Conservation (phyloP, 2,797 vertebrate species). For the Chelmon rostratus region DNA sequence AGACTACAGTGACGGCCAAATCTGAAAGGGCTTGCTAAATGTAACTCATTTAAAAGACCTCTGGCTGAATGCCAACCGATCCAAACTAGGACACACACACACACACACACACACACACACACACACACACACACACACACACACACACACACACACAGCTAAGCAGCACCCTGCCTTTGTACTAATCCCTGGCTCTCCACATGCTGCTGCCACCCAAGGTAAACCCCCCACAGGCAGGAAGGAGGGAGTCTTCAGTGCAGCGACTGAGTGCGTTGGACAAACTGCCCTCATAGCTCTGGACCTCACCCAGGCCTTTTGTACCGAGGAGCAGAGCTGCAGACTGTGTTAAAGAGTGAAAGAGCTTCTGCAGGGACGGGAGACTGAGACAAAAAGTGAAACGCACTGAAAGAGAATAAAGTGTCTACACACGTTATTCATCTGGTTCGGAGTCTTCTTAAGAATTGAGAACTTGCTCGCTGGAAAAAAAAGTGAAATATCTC, state of each 20-base stretch:
- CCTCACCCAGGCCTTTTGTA: constrained; percentile 48
- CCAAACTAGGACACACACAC: constrained; percentile 24
- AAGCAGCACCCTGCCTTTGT: constrained; percentile 57
- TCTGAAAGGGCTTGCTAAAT: constrained; percentile 14
- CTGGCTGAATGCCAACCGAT: constrained; percentile 14
- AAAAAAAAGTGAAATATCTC: constrained; percentile 25
- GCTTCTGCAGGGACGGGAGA: constrained; percentile 31
- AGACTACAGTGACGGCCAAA: neutral
- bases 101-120: constrained; percentile 32
- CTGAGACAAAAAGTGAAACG: constrained; percentile 23
- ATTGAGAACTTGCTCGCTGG: neutral
- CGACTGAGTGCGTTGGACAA: constrained; percentile 31
- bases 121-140: constrained; percentile 25
- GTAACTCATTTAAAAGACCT: constrained; percentile 42
- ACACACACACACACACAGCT: constrained; percentile 26
- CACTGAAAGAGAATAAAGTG: neutral
- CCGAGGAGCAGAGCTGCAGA: neutral
- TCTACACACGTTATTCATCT: neutral
- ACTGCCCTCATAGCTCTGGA: constrained; percentile 38
- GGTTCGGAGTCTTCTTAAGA: neutral
- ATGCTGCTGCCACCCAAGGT: constrained; percentile 62
- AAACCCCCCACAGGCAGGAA: constrained; percentile 46
- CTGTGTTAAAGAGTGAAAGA: constrained; percentile 3
- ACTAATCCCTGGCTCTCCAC: constrained; percentile 52
- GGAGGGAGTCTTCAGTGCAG: constrained; percentile 23